phyloP scores from a whole-genome alignment of 1,140 invertebrate species.

The Delia radicum region DNA sequence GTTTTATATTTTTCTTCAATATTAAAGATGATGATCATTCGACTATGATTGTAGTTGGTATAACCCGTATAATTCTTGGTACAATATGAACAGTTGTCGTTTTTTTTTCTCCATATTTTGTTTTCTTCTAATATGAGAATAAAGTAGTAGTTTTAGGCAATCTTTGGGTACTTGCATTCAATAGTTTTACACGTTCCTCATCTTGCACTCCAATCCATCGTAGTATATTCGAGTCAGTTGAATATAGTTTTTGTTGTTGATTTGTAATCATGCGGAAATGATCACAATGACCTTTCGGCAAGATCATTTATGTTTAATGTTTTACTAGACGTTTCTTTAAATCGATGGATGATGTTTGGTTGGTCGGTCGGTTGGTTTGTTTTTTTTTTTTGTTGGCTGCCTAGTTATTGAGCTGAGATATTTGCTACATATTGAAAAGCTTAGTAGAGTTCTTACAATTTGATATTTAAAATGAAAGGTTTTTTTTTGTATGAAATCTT shows the following conservation, averaged over 20 bases:
- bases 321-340: not conserved
- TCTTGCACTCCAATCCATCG: no score
- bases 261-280: constrained; percentile 54
- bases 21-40: not conserved
- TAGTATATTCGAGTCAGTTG: not conserved
- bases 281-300: constrained; percentile 51
- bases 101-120: no score
- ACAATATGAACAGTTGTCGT: not conserved
- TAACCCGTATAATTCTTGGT: not conserved
- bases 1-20: not conserved
- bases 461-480: not conserved
- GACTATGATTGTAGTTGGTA: not conserved
- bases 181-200: no score
- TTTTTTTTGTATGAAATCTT: not conserved
- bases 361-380: not conserved
- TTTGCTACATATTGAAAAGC: no score
- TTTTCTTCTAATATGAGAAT: no score
- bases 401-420: not conserved
- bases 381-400: not conserved
- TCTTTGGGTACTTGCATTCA: no score
- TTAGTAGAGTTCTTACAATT: not conserved
- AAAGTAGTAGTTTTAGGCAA: no score
- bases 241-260: no score
- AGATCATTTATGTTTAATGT: constrained; percentile 29
- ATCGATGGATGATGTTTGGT: not conserved